Conservation (phyloP, 2,797 vertebrate species). For the Acanthurus leucopareius region DNA sequence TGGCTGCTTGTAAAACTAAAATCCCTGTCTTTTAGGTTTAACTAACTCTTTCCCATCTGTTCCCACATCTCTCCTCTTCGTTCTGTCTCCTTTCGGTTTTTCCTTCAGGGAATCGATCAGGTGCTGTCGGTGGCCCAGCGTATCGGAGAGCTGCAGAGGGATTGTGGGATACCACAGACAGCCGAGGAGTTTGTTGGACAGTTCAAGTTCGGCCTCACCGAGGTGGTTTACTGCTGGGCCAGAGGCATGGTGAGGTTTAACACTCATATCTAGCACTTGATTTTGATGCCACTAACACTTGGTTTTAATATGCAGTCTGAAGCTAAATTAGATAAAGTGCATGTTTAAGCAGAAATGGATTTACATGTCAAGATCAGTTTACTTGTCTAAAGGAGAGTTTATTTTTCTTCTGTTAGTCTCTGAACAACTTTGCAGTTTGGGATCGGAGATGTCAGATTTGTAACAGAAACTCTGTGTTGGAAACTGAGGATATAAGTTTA, state of each 20-base stretch:
- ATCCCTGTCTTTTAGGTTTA: constrained; percentile 4
- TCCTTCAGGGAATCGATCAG: constrained; percentile 86
- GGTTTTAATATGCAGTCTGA: background rate
- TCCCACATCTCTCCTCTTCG: no score
- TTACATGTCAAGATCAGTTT: no score
- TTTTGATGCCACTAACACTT: background rate
- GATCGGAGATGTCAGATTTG: no score
- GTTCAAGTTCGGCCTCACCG: constrained; percentile 93
- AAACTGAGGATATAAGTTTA: no score
- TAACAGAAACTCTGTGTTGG: no score
- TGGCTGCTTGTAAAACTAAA: constrained; percentile 10
- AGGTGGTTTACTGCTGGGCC: constrained; percentile 96
- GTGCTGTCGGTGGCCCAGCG: constrained; percentile 88
- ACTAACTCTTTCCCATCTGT: background rate
- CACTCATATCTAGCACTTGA: background rate
- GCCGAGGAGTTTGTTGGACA: constrained; percentile 92
- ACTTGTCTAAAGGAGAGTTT: no score
- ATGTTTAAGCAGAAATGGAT: background rate
- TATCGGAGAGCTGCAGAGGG: constrained; percentile 90
- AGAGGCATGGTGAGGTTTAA: constrained; percentile 91
- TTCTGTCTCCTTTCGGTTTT: background rate
- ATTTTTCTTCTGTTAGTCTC: no score
- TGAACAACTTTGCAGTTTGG: no score
- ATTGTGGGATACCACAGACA: constrained; percentile 90
- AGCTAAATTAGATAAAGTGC: background rate